Base-by-base conservation (phyloP, 2,113 vertebrate species). In the Gnathonemus longibarbis region DNA sequence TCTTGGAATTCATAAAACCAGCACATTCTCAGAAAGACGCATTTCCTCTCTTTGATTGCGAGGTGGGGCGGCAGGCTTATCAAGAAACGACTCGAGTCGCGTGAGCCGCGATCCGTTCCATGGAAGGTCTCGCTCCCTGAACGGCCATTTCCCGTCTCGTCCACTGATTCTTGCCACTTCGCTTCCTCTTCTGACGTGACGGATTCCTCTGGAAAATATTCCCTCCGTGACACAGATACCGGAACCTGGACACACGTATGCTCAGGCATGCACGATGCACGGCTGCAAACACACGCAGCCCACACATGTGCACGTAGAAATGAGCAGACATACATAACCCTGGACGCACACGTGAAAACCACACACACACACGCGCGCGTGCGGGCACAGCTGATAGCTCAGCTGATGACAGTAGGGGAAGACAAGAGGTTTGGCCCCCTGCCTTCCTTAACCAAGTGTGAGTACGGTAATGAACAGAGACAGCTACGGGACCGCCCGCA, bases 391-490 rank as follows among this genome's bases (percentile, higher is more conserved):
- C 94, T 94, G 95, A 95, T 92, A 95, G 95, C 94, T 95, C 95
- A 96, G 97, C 95, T 97, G 96, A 97, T 96, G 96, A 96, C 97
- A 96, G 96, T 93, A 94, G 96, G 96, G 95, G 95, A 94, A 94
- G 95, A 95, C 93, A 94, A 95, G 95, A 97, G 97, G 97, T 97
- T 97, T 95, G 95, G 93, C 94, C 97, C 96, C 97, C 97, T 97
- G 97, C 97, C 96, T 96, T 93, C 96, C 94, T 95, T 94, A 95
- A 97, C 94, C 96, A 95, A 93, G 95, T 97, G 95, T 96, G 95
- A 96, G 96, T 96, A 96, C 96, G 92, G 96, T 98, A 98, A 99
- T 98, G 97, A 98, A 98, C 96, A 96, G 94, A 96, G 98, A 99
- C 98, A 99, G 98, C 97, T 97, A 92, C 95, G 97, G 97, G 97